Base-by-base conservation (phyloP, 2,888 invertebrate genomes). In the Pediacus dermestoides region DNA sequence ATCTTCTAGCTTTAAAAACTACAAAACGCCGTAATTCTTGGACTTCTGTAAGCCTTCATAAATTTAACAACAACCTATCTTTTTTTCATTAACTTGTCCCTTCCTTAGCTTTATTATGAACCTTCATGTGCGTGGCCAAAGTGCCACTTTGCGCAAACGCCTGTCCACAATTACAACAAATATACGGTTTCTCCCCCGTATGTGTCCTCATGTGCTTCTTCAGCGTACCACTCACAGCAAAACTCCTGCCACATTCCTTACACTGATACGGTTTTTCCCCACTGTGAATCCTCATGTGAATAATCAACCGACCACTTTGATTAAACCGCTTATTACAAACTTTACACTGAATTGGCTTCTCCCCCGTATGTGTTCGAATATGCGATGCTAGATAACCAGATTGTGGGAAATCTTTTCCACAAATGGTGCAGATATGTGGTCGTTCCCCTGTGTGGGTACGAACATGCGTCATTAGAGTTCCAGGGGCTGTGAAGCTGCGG, bases 131-230 rank as follows among this genome's bases (percentile, higher is more conserved):
- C 4, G 60, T 63, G 6, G 54, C 47, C 26, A 63, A 44, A 34
- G 63, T 63, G 2, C 48, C 51, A 18, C 42, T 44, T 27, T 51
- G 51, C 11, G 52, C 52, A 50, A 63, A 64, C 3, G 59, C 49
- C 45, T 63, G 58, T 11, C 60, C 61, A 44, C 64, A 64, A 18
- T 53, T 50, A 37, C 51, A 57, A 34, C 64, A 64, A 32, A 55
- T 44, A 35, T 59, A 63, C 0, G 62, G 65, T 36, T 51, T 45
- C 42, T 62, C 60, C 1, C 63, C 64, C 6, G 64, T 63, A 47
- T 67, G 67, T 2, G 58, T 65, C 27, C 64, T 42, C 12, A 60
- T 56, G 34, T 67, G 66, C 26, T 58, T 61, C 27, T 57, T 61
- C 28, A 67, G 44, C 2, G 63, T 64, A 13, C 62, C 60, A 33